Conservation (phyloP, 2,888 invertebrate species). For the Platycheirus rosarum region DNA sequence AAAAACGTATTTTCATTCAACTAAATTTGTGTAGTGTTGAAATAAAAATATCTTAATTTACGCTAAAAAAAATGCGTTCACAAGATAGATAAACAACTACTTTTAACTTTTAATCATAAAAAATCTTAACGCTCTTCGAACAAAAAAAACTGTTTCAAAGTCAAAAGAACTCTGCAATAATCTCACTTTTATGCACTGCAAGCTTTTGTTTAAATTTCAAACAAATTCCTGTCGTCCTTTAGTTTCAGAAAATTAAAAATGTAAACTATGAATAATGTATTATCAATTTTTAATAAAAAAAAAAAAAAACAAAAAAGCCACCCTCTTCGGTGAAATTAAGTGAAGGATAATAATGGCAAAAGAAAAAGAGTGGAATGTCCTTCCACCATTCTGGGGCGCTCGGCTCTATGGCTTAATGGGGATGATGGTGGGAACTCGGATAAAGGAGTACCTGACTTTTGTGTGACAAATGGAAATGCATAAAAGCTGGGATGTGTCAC, state of each 20-base stretch:
- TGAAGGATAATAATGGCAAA: constrained; percentile 31
- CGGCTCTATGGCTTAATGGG: constrained; percentile 6
- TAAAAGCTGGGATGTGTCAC: constrained; percentile 59
- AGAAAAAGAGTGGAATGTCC: constrained; percentile 51
- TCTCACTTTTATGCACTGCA: too few relatives aligned
- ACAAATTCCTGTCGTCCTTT: constrained; percentile 16
- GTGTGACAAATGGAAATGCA: constrained; percentile 67
- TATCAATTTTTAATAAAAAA: constrained; percentile 58
- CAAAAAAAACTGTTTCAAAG: too few relatives aligned
- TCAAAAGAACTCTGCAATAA: too few relatives aligned
- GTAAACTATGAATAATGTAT: constrained; percentile 39
- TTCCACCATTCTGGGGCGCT: constrained; percentile 28
- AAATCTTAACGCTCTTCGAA: too few relatives aligned
- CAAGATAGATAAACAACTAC: too few relatives aligned
- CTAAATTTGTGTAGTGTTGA: too few relatives aligned
- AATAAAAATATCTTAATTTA: too few relatives aligned
- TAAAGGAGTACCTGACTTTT: constrained; percentile 68
- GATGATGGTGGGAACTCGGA: constrained; percentile 2
- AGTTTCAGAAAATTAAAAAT: constrained; percentile 32
- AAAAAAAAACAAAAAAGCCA: constrained; percentile 39
- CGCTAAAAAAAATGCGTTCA: too few relatives aligned
- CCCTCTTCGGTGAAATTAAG: constrained; percentile 43
- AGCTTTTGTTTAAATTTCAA: too few relatives aligned
- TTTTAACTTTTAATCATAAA: too few relatives aligned
- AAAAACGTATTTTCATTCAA: too few relatives aligned